Base-by-base conservation (phyloP, 2,888 invertebrate genomes). In the Ormia ochracea region DNA sequence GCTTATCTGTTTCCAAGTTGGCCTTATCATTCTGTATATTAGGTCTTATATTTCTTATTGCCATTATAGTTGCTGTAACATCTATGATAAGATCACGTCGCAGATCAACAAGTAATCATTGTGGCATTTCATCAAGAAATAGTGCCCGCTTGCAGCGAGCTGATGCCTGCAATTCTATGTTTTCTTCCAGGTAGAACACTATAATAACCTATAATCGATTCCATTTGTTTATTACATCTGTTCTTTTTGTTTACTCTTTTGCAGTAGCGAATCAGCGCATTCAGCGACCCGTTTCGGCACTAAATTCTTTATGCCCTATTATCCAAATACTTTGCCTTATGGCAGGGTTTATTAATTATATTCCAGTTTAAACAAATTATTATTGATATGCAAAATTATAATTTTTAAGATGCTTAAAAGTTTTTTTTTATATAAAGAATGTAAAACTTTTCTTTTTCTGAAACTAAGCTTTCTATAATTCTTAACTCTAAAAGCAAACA, bases 1-100 rank as follows among this genome's bases (percentile, higher is more conserved):
- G 95, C 85, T 91, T 95, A 81, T 94, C 94, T 9, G 93, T 94
- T 14, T 94, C 94, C 6, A 94, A 94, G 90, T 92, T 95, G 92
- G 94, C 95, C 10, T 90, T 94, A 59, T 93, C 94, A 0, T 94
- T 95, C 85, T 94, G 94, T 85, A 90, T 94, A 0, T 88, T 95
- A 83, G 94, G 95, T 4, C 88, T 94, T 5, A 93, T 95, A 81
- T 94, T 95, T 87, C 89, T 95, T 0, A 91, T 93, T 69, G 95
- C 94, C 6, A 92, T 94, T 7, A 91, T 94, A 3, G 92, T 94
- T 10, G 93, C 94, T 3, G 92, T 94, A 74, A 92, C 92, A 38
- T 93, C 94, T 3, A 87, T 94, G 61, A 90, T 94, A 84, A 90
- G 93, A 85, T 92, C 93, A 9, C 91, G 93, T 85, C 90, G 86